Percentiles rank a stretch among this genome's conserved stretches.
Evolutionary conservation across 1,140 invertebrate species (phyloP).

Genomic region (Drosophila pseudoobscura): DNA sequence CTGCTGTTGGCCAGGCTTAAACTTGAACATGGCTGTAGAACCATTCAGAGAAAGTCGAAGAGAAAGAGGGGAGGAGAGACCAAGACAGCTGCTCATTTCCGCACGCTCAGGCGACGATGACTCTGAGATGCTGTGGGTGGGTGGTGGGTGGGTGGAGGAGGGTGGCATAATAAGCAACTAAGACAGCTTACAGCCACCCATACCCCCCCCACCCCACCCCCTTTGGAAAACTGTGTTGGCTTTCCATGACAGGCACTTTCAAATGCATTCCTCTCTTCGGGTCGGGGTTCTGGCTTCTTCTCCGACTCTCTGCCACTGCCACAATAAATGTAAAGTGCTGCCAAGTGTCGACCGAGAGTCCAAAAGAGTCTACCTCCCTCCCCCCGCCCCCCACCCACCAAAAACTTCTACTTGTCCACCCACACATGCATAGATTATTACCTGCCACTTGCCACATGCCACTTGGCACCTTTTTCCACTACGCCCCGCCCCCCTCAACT

Average conservation of each 20-base stretch:
- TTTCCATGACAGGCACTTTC: conserved; percentile 73
- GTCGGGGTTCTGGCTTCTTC: neutral
- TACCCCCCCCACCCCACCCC: neutral
- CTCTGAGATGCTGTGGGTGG: conserved; percentile 43
- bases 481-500: conserved; percentile 28
- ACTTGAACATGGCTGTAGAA: conserved; percentile 47
- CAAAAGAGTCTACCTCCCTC: conserved; percentile 5
- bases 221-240: conserved; percentile 22
- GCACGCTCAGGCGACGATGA: conserved; percentile 70
- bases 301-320: conserved; percentile 33
- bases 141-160: neutral
- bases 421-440: conserved; percentile 79
- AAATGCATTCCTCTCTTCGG: conserved; percentile 51
- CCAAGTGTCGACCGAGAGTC: conserved; percentile 61
- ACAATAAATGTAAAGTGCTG: conserved; percentile 81
- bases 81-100: conserved; percentile 80
- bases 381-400: neutral
- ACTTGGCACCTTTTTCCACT: conserved; percentile 68
- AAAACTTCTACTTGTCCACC: conserved; percentile 20
- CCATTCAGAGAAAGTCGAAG: conserved; percentile 25
- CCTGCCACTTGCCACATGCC: conserved; percentile 79
- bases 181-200: conserved; percentile 52
- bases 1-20: conserved; percentile 41
- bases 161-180: conserved; percentile 77
- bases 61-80: conserved; percentile 9